Percentiles rank a stretch among this genome's conserved stretches.
Evolutionary conservation across 2,888 invertebrate genomes (phyloP).

Genomic region (Synergus laeviventris): DNA sequence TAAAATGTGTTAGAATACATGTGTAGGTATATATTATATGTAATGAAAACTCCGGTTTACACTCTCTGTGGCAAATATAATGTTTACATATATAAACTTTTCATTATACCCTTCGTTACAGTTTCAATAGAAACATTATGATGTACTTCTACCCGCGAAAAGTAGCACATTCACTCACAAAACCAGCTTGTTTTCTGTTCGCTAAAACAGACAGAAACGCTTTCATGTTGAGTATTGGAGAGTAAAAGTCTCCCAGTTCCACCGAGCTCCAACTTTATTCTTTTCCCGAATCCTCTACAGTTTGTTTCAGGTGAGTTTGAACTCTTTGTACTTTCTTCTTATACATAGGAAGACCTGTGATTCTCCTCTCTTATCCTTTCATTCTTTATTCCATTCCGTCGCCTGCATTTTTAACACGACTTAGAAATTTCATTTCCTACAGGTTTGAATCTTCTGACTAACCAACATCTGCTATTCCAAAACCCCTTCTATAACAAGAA

Average conservation of each 20-base stretch:
- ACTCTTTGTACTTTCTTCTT: conserved; percentile 44
- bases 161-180: conserved; percentile 2
- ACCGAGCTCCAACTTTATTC: conserved; percentile 33
- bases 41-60: not conserved
- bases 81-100: not conserved
- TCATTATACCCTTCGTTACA: conserved; percentile 6
- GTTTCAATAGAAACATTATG: conserved; percentile 13
- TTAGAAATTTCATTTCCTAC: conserved; percentile 43
- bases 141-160: not conserved
- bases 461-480: conserved; percentile 11
- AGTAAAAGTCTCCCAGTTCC: conserved; percentile 1
- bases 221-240: not conserved
- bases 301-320: conserved; percentile 50
- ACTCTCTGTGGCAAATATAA: too few species aligned
- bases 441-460: conserved; percentile 43
- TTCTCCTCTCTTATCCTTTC: conserved; percentile 50
- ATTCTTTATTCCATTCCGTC: conserved; percentile 52
- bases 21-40: too few species aligned
- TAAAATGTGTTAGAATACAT: too few species aligned
- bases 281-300: conserved; percentile 44
- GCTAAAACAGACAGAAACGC: not conserved
- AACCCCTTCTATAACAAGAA: not conserved
- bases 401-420: conserved; percentile 50
- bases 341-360: conserved; percentile 41
- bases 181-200: conserved; percentile 4